Base-by-base conservation (phyloP, 2,888 invertebrate genomes). In the Abrostola tripartita region DNA sequence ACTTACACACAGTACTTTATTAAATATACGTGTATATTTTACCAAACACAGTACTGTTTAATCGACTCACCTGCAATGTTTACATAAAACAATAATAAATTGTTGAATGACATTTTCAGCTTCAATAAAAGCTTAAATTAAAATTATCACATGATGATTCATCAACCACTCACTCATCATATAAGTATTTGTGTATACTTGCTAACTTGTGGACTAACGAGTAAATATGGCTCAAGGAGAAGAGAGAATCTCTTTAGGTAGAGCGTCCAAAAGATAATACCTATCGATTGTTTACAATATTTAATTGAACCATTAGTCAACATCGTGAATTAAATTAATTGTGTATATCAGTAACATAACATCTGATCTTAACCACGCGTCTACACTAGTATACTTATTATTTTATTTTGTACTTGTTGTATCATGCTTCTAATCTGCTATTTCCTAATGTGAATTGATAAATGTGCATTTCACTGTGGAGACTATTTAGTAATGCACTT, bases 381-480 rank as follows among this genome's bases (percentile, higher is more conserved):
- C 55, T 70, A 72, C 61, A 69, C 67, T 63, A 57, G 41, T 47
- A 47, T 40, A 59, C 36, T 24, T 51, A 65, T 58, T 56, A 66
- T 58, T 65, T 66, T 10, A 53, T 51, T 41, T 61, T 60, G 58
- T 52, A 55, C 67, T 62, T 61, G n/a, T 52, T 40, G 37, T 78
- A 79, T 79, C 73, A 42, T 52, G 53, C 55, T 40, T 52, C 37
- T 51, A 44, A 76, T 76, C 67, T 65, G 41, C 61, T 66, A 65
- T 68, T 75, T 73, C 71, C 68, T 71, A 63, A 74, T 74, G 51
- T 72, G 65, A 73, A 78, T 76, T 79, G 78, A 82, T 82, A 85
- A 85, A 85, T 85, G 81, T 88, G 86, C 88, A 86, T 88, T 89
- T 90, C 86, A 84, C 77, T 75, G 63, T 73, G 63, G 67, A 86